Evolutionary conservation across 2,113 vertebrate species (phyloP), one percentile per base, ranked within the genome.

Genomic region (Platysternon megacephalum): DNA sequence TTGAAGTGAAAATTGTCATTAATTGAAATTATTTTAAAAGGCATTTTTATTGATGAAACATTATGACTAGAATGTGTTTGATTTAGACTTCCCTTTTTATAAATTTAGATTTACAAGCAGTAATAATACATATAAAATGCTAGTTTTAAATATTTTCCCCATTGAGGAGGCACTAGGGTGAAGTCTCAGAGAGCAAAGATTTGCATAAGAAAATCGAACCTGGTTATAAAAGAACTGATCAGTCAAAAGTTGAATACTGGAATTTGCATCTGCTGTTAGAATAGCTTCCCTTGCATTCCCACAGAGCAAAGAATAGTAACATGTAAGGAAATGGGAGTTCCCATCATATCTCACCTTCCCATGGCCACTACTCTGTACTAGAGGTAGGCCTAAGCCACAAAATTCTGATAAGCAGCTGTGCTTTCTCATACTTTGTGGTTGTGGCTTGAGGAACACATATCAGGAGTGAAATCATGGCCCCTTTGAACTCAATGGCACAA

Each of bases 1-100:
- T 3, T 93, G 55, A 87, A 84, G n/a, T 87, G 87, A 90, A 90
- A 94, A 90, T 46, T 93, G 35, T 51, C 26, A 78, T 90, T 72
- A 95, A 82, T 2, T 82, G 46, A 49, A 97, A 84, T 8, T 56
- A 79, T 76, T 42, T 85, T 85, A 79, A 95, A 48, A 91, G 44
- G 22, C 11, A 48, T 12, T 13, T 93, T 86, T 84, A 68, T 29
- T 49, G 35, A 72, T 49, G 51, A 92, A 95, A 76, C 13, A 21
- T 72, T 82, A 76, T 28, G 44, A 42, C n/a, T 82, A 51, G n/a
- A 89, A 74, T 0, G 0, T 79, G 39, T 72, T 92, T 91, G 65
- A 87, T 94, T 86, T 89, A 83, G 0, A 0, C 8, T 96, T 93
- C 44, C 44, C 86, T 49, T 93, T 72, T 94, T 42, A 42, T 65